Evolutionary conservation across 2,888 invertebrate genomes (phyloP).

Genomic region (Dryococelus australis): DNA sequence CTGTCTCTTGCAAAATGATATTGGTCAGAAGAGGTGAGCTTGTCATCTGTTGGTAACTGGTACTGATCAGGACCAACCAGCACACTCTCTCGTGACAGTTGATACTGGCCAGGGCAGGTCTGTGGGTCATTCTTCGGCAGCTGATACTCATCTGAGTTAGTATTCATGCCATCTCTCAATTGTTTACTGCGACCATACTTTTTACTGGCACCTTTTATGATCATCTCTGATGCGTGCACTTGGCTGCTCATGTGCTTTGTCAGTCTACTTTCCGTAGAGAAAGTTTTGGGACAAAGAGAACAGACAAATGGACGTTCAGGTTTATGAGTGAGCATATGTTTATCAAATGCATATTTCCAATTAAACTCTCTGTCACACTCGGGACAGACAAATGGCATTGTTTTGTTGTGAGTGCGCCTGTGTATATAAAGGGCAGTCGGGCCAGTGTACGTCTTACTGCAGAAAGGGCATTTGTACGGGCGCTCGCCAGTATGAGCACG

Average conservation of each 20-base stretch:
- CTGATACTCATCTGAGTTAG: neutral
- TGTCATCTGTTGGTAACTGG: neutral
- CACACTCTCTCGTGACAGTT: neutral
- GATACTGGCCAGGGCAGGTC: neutral
- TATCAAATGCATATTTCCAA: neutral
- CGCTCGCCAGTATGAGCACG: conserved; percentile 62
- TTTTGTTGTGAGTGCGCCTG: conserved; percentile 19
- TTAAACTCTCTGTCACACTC: conserved; percentile 27
- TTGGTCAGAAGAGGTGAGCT: too few species aligned
- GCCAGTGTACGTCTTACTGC: conserved; percentile 60
- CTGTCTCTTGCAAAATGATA: too few species aligned
- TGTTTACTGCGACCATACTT: neutral
- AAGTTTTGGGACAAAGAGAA: conserved; percentile 69
- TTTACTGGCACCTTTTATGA: neutral
- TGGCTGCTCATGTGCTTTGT: neutral
- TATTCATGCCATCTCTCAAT: neutral
- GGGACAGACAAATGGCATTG: neutral
- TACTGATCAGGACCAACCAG: neutral
- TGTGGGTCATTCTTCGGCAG: neutral
- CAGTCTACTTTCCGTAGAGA: conserved; percentile 63
- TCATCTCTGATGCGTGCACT: neutral
- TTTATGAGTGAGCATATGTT: conserved; percentile 53
- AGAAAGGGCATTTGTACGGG: conserved; percentile 59
- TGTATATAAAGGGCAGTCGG: conserved; percentile 32
- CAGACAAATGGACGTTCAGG: conserved; percentile 69